Evolutionary conservation across 1,140 invertebrate genomes (phyloP), one percentile per base, ranked within the genome.

Genomic region (Pectinophora gossypiella): DNA sequence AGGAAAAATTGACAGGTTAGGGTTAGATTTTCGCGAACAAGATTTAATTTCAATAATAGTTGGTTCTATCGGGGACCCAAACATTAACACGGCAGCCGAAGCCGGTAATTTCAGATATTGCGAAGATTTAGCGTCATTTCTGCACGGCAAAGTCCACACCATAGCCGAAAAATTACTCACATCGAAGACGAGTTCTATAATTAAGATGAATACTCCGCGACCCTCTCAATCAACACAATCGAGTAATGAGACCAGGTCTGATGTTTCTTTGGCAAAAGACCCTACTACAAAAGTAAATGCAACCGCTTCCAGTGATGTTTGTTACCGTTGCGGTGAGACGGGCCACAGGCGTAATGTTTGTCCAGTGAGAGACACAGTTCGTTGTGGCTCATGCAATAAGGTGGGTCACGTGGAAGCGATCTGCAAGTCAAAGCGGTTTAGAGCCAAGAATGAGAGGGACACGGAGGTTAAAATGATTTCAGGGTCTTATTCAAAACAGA

Each of bases 401-500:
- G 3, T 35, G 19, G 56, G 56, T 0, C 56, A 59, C 22, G 46
- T 59, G 42, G 51, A 53, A 42, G 42, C 32, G 3, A 46, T 38
- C 4, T 59, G 56, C 19, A 46, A 16, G n/a, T 32, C 35, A 15
- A 59, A 59, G 40, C 23, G 35, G 4, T 6, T 6, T 38, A 15
- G 4, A n/a, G 2, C 50, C 1, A 59, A 59, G 47, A 23, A 10
- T 15, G 51, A 59, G 32, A 53, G 18, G 32, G 22, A 45, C 12
- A 23, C n/a, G 5, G 56, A 59, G 35, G 51, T 54, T 9, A 59
- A 59, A 59, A 21, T 48, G 32, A 49, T 58, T 35, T 21, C 10
- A 10, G 9, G 18, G 16, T 5, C 15, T 27, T 19, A 51, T 19
- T n/a, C 9, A 12, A 46, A 46, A 49, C 18, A 58, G 45, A 53